phyloP scores from a whole-genome alignment of 1,140 invertebrate species.

The Leptinotarsa texana region DNA sequence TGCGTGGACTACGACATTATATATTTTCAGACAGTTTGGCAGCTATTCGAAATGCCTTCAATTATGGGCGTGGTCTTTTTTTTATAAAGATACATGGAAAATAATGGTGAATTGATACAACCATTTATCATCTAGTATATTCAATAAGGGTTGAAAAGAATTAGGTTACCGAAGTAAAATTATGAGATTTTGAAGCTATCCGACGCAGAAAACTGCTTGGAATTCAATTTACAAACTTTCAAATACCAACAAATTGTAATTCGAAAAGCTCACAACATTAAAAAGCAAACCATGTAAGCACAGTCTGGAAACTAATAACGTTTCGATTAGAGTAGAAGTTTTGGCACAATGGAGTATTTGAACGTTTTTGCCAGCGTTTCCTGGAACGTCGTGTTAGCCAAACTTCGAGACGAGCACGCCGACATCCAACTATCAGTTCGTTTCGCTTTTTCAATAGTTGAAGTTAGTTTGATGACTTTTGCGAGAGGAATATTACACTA shows the following conservation, averaged over 20 bases:
- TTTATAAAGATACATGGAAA: too few species aligned
- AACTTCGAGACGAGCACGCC: neutral
- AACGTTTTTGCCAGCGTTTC: slow-evolving; percentile 20
- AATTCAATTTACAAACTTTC: neutral
- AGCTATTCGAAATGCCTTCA: too few species aligned
- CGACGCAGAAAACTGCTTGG: too few species aligned
- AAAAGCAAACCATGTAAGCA: slow-evolving; percentile 34
- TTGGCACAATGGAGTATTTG: slow-evolving; percentile 31
- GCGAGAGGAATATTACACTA: neutral
- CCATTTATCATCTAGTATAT: too few species aligned
- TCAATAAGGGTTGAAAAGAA: too few species aligned
- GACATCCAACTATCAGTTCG: neutral
- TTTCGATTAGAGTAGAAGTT: slow-evolving; percentile 35
- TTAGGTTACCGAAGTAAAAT: too few species aligned
- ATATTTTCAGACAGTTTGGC: too few species aligned
- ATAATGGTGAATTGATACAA: too few species aligned
- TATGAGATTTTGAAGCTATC: too few species aligned
- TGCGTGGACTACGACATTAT: too few species aligned
- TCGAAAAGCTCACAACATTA: slow-evolving; percentile 23
- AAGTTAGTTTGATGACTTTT: slow-evolving; percentile 13
- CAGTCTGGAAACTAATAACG: slow-evolving; percentile 35
- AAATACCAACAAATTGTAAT: neutral
- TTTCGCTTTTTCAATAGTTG: neutral
- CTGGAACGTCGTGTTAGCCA: neutral
- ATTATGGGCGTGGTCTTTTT: too few species aligned